phyloP scores from a whole-genome alignment of 2,113 vertebrate genomes.

The Strix aluco region DNA sequence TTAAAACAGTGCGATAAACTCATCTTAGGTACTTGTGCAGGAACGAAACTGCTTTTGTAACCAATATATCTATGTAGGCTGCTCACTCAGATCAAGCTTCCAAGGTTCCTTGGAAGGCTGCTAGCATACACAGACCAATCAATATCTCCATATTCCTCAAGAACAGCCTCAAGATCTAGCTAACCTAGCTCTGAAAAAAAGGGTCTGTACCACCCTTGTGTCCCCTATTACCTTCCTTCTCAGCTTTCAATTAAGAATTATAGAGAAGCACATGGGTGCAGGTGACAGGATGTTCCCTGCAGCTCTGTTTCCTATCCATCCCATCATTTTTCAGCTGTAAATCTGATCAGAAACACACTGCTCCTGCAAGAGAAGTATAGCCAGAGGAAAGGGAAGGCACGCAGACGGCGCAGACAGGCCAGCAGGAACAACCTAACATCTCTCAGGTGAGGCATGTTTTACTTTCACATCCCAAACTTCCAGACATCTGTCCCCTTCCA shows the following conservation, averaged over 20 bases:
- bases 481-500: not conserved
- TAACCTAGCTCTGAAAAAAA: not conserved
- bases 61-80: not conserved
- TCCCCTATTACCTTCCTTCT: not conserved
- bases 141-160: not conserved
- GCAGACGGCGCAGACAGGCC: not conserved
- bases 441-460: not conserved
- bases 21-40: not conserved
- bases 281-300: not conserved
- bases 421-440: not conserved
- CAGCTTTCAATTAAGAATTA: not conserved
- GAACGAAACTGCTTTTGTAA: not conserved
- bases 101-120: not conserved
- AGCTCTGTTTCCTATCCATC: not conserved
- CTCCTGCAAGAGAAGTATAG: not conserved
- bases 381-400: not conserved
- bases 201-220: too few species aligned
- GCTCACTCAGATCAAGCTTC: not conserved
- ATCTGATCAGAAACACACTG: not conserved
- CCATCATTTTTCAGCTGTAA: not conserved
- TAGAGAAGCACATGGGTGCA: not conserved
- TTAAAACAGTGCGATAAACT: not conserved
- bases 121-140: not conserved
- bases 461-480: not conserved
- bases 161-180: not conserved